Evolutionary conservation across 2,888 invertebrate genomes (phyloP).

Genomic region (Diploptera punctata): DNA sequence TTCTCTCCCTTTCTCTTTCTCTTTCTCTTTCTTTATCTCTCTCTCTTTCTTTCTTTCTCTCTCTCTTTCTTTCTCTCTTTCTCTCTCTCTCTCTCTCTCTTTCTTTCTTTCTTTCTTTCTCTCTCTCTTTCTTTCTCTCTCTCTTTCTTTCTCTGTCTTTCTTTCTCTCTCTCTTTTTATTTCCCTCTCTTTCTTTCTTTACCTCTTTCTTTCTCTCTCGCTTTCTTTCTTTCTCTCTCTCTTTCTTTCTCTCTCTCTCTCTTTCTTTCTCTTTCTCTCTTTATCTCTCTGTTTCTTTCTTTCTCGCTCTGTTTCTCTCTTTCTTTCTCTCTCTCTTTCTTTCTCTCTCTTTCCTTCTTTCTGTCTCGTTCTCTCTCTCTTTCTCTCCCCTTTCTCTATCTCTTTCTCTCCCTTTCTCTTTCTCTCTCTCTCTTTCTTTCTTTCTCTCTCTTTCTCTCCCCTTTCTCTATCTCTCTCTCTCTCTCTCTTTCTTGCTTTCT

Average conservation of each 20-base stretch:
- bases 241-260: not conserved
- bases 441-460: conserved; percentile 1
- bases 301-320: too few relatives aligned
- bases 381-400: not conserved
- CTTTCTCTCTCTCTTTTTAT: conserved; percentile 1
- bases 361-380: too few relatives aligned
- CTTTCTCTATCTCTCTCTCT: too few relatives aligned
- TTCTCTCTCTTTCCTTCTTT: not conserved
- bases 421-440: not conserved
- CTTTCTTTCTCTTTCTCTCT: not conserved
- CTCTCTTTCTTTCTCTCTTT: not conserved
- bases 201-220: not conserved
- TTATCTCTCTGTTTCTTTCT: too few relatives aligned
- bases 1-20: not conserved
- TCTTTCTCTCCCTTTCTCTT: not conserved
- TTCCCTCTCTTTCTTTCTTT: not conserved
- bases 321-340: not conserved
- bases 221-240: not conserved
- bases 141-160: not conserved
- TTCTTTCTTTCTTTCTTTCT: conserved; percentile 7
- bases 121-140: not conserved
- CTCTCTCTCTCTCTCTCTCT: conserved; percentile 17
- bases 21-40: too few relatives aligned
- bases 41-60: too few relatives aligned
- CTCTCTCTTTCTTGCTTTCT: too few relatives aligned